Conservation (phyloP, 2,888 invertebrate genomes). For the Hypomecis atomaria region DNA sequence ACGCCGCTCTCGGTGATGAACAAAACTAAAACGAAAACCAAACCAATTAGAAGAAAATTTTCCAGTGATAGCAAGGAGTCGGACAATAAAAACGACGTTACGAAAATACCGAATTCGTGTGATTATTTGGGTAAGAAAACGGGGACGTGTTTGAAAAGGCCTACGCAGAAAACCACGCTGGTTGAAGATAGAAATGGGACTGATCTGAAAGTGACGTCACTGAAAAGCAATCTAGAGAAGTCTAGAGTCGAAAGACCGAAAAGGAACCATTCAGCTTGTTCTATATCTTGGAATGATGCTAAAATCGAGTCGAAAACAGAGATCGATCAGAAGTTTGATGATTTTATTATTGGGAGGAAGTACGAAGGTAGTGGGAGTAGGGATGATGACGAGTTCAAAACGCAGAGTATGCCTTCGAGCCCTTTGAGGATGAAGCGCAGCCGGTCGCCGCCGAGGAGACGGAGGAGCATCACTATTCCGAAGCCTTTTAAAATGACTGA, state of each 20-base stretch:
- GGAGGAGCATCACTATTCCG: constrained; percentile 83
- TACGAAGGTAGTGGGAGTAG: constrained; percentile 45
- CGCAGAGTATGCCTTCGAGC: constrained; percentile 85
- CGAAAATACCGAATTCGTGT: constrained; percentile 34
- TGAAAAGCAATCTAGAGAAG: constrained; percentile 57
- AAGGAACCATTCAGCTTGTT: constrained; percentile 76
- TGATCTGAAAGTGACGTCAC: constrained; percentile 53
- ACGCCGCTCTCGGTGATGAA: constrained; percentile 35
- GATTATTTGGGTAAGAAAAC: constrained; percentile 42
- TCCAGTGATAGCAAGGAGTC: constrained; percentile 46
- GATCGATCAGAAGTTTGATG: constrained; percentile 71
- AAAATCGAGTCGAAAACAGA: constrained; percentile 66
- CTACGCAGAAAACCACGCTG: constrained; percentile 47
- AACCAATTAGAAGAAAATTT: constrained; percentile 46
- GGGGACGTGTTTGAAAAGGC: constrained; percentile 53
- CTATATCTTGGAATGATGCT: constrained; percentile 78
- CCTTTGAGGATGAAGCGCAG: constrained; percentile 74
- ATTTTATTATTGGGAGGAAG: constrained; percentile 67
- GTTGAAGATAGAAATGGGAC: constrained; percentile 40
- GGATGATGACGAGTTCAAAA: constrained; percentile 68
- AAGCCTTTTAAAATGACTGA: constrained; percentile 89
- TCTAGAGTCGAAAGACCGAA: constrained; percentile 62
- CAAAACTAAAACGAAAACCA: constrained; percentile 42
- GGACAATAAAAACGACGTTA: constrained; percentile 41
- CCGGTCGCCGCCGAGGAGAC: constrained; percentile 57